Evolutionary conservation across 1,140 invertebrate species (phyloP), one percentile per base, ranked within the genome.

Genomic region (Drosophila elegans): DNA sequence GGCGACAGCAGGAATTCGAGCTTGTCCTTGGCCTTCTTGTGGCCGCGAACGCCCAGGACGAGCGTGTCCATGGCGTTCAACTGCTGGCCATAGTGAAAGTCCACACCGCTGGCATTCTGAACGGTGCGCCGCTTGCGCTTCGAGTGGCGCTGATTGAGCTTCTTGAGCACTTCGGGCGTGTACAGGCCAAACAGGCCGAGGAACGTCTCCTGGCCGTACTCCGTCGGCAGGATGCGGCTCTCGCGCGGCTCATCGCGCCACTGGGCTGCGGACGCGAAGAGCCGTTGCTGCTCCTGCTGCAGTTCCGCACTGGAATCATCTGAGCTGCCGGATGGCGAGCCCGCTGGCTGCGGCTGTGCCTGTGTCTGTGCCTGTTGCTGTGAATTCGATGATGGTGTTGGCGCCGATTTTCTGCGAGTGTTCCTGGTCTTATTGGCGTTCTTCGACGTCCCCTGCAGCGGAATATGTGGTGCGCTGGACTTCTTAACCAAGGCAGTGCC

Each of bases 31-130:
- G 44, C 48, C 44, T 78, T 90, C 44, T 88, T 88, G 32, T 86
- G 78, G 12, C 80, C 71, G 27, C 77, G 77, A 2, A 57, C 25
- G 11, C 85, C 80, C 49, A 78, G 39, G 3, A 75, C 73, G n/a
- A 53, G n/a, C 4, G 63, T 64, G 64, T 92, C 91, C 62, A 92
- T 66, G 42, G 67, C 57, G 12, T 61, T 57, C 36, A 89, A 4
- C 53, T 88, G 78, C 27, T 91, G 91, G n/a, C 92, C 92, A 55
- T 92, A 92, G 46, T 92, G 91, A 61, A 86, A 92, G 52, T 90
- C 91, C 13, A 78, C 73, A 9, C 85, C 78, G 38, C 91, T 91
- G 7, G 88, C 91, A 39, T 83, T 92, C 32, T 91, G 80, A 2
- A 92, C 90, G 13, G 80, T 90, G 21, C 92, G 89, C 11, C 91